These are phyloP conservation scores for Odontophorus gujanensis DNA, from an alignment of 2,113 vertebrate genomes.

Conservation along the genomic window DNA sequence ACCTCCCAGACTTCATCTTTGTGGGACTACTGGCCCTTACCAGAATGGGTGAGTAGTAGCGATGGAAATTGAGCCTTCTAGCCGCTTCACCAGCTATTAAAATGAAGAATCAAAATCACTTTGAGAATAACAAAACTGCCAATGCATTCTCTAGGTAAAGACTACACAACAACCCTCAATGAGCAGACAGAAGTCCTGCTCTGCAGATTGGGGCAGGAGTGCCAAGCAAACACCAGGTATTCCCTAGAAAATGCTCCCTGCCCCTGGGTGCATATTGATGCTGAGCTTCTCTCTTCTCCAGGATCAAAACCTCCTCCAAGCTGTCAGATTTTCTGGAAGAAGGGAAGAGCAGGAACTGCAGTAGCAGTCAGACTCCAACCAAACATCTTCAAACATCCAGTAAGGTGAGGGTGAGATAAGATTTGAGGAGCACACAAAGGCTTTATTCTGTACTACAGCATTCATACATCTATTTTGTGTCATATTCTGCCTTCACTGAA, in stretches of 20 bases:
- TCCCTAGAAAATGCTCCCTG: background rate
- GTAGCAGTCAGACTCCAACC: background rate
- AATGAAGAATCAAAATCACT: background rate
- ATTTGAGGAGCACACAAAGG: background rate
- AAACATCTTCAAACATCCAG: background rate
- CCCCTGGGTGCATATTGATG: rapidly evolving
- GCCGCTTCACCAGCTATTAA: background rate
- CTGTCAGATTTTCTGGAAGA: background rate
- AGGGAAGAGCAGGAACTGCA: background rate
- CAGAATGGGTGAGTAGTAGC: background rate
- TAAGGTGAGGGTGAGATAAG: background rate
- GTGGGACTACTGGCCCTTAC: background rate
- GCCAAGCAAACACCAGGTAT: rapidly evolving
- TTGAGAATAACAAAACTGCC: background rate
- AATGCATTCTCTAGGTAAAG: rapidly evolving
- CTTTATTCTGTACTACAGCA: background rate
- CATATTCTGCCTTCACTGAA: background rate
- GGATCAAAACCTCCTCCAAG: background rate
- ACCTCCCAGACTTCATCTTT: background rate
- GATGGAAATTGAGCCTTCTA: background rate
- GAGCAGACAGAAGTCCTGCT: background rate
- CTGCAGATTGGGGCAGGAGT: background rate
- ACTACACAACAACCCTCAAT: rapidly evolving
- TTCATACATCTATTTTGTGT: background rate
- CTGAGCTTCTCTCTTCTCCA: background rate